Base-by-base conservation (phyloP, 2,113 vertebrate species). In the Hydropotes inermis region DNA sequence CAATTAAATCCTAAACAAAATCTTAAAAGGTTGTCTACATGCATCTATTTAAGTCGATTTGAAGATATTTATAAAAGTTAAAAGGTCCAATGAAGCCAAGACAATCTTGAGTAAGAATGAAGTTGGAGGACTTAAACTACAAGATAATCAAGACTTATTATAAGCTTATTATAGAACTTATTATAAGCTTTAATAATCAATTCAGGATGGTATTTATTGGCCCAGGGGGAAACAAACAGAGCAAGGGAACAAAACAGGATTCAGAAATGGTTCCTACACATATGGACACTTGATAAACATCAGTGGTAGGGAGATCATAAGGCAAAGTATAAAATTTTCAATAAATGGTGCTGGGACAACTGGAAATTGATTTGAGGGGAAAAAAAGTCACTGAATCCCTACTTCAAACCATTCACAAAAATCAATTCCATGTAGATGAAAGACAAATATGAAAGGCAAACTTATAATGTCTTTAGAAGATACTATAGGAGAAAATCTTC, bases 371-470 rank as follows among this genome's bases (percentile, higher is more conserved):
- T 17, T 14, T 83, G 30, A 92, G 27, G 54, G 9, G 43, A 25
- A 58, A 50, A 79, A 78, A 27, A 14, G 23, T 85, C 36, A 91
- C 13, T 4, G 8, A 21, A 61, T 76, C 25, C 39, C 27, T 30
- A 94, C 30, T 55, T 74, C 27, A 92, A 94, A 76, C 33, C 33
- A 70, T 78, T 97, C 89, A 76, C 39, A 84, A 87, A 86, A 79
- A 87, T 8, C 36, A 74, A 33, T 50, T 89, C 43, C 76, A 83
- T 47, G 39, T 21, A 97, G 12, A 83, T 54, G n/a, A 61, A 85
- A 94, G 60, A 82, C 54, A 95, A 89, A 78, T 36, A 74, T 13
- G 13, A 92, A 97, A 92, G 39, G 23, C 28, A 94, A 91, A 94
- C 39, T 33, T 64, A 84, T 10, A 23, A 81, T 21, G 30, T 67